phyloP scores from a whole-genome alignment of 2,797 vertebrate genomes.

The Channallabes apus region DNA sequence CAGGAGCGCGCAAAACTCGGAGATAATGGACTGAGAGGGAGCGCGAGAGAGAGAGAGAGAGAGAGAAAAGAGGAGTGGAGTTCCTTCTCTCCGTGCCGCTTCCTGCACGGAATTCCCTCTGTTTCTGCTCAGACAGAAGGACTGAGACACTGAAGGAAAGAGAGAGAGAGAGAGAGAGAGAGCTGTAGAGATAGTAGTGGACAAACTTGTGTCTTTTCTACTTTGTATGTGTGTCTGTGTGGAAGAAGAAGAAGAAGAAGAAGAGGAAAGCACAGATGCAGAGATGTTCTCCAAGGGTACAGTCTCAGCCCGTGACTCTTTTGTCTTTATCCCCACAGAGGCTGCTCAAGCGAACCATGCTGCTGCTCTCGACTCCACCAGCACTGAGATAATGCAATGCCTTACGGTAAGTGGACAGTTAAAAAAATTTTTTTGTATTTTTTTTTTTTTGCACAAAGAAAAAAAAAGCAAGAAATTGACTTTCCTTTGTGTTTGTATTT shows the following conservation, averaged over 20 bases:
- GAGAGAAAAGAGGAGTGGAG: constrained; percentile 62
- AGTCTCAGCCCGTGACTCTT: constrained; percentile 73
- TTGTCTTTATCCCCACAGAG: constrained; percentile 78
- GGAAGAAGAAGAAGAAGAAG: background rate
- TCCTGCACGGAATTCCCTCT: constrained; percentile 61
- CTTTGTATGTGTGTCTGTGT: constrained; percentile 7
- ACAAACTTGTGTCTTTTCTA: constrained; percentile 22
- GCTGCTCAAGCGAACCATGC: constrained; percentile 69
- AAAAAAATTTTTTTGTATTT: background rate
- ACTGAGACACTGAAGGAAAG: background rate
- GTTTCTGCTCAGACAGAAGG: constrained; percentile 46
- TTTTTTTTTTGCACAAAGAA: background rate
- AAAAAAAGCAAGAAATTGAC: background rate
- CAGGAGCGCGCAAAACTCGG: constrained; percentile 73
- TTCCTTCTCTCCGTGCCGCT: constrained; percentile 70
- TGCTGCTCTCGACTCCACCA: constrained; percentile 69
- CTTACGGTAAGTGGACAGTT: constrained; percentile 78
- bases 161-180: background rate
- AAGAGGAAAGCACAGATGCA: constrained; percentile 30
- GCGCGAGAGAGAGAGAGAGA: constrained; percentile 53
- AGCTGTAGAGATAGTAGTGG: background rate
- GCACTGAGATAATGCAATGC: constrained; percentile 76
- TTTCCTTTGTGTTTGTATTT: background rate
- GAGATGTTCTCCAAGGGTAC: constrained; percentile 78
- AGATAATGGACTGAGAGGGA: constrained; percentile 73